Percentiles rank a stretch among this genome's conserved stretches.
phyloP scores from a whole-genome alignment of 2,888 invertebrate genomes.

The Eristalis pertinax region DNA sequence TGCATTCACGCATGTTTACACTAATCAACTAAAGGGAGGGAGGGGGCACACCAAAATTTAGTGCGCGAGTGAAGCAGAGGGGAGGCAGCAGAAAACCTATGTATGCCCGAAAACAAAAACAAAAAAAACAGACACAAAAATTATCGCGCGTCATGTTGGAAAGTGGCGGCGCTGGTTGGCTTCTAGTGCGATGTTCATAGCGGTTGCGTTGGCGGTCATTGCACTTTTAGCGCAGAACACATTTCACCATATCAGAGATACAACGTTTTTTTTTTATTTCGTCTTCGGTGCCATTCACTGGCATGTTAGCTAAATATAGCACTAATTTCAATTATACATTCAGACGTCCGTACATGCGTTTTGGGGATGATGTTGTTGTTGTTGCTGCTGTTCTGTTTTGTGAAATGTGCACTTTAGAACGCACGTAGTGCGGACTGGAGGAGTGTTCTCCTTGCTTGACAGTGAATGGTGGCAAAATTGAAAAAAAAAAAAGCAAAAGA shows the following conservation, averaged over 20 bases:
- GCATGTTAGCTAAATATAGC: conserved; percentile 65
- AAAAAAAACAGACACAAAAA: conserved; percentile 41
- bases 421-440: conserved; percentile 2
- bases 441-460: conserved; percentile 7
- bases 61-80: background rate
- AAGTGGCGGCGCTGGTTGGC: conserved; percentile 51
- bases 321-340: conserved; percentile 29
- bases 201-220: conserved; percentile 70
- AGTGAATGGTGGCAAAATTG: conserved; percentile 54
- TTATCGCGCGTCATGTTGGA: conserved; percentile 66
- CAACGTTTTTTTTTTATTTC: background rate
- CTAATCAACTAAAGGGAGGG: conserved; percentile 22
- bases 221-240: conserved; percentile 66
- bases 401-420: conserved; percentile 58
- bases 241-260: conserved; percentile 50
- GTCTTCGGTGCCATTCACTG: conserved; percentile 33
- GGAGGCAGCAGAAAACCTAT: background rate
- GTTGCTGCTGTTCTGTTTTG: background rate
- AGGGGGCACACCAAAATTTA: background rate
- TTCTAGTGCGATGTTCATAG: conserved; percentile 42
- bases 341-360: background rate
- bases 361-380: background rate
- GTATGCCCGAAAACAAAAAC: background rate
- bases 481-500: conserved; percentile 30
- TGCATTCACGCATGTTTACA: conserved; percentile 41